phyloP scores from a whole-genome alignment of 2,888 invertebrate genomes.

The Volucella zonaria region DNA sequence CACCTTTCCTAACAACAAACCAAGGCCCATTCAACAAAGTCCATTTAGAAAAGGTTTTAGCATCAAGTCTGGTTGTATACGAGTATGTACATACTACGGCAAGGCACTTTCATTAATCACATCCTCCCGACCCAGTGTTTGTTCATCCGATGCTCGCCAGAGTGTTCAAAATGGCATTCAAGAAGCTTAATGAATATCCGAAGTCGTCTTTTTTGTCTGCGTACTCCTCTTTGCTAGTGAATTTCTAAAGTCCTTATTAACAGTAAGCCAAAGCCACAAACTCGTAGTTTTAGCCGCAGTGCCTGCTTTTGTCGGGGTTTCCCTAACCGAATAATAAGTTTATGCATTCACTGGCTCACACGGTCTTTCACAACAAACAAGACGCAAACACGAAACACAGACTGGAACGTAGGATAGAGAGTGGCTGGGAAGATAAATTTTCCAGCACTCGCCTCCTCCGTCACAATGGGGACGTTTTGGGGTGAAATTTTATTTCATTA shows the following conservation, averaged over 20 bases:
- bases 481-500: constrained; percentile 61
- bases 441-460: constrained; percentile 17
- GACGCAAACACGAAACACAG: constrained; percentile 15
- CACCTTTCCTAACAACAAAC: not conserved
- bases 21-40: not conserved
- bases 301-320: constrained; percentile 6
- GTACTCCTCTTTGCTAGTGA: constrained; percentile 21
- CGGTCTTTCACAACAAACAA: constrained; percentile 52
- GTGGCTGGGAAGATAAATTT: constrained; percentile 38
- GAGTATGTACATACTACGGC: constrained; percentile 25
- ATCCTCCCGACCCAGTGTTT: constrained; percentile 63
- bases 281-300: not conserved
- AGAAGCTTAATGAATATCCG: constrained; percentile 65
- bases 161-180: constrained; percentile 54
- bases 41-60: not conserved
- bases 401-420: not conserved
- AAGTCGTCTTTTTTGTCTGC: constrained; percentile 14
- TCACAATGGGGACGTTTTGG: constrained; percentile 22
- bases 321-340: constrained; percentile 69
- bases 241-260: constrained; percentile 57
- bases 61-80: too few relatives aligned
- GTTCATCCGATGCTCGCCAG: constrained; percentile 25
- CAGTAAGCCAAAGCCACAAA: constrained; percentile 30
- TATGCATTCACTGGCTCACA: constrained; percentile 60
- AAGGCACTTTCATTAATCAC: constrained; percentile 63